Evolutionary conservation across 1,140 invertebrate species (phyloP).

Genomic region (Aphidius ervi): DNA sequence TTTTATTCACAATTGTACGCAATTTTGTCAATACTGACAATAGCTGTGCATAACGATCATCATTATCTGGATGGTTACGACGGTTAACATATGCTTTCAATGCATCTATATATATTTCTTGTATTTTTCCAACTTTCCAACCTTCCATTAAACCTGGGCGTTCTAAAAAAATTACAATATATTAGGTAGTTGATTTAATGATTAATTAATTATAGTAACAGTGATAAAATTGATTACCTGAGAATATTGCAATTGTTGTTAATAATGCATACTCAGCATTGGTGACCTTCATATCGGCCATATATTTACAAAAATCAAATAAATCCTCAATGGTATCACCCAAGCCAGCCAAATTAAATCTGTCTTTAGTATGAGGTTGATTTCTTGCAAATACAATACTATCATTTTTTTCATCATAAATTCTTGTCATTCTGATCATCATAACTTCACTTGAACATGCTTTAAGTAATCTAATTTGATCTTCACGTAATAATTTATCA

Average conservation of each 20-base stretch:
- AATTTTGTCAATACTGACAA: too few relatives aligned
- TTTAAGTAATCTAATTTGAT: conserved; percentile 71
- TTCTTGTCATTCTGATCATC: conserved; percentile 91
- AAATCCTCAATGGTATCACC: conserved; percentile 87
- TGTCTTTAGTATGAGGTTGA: conserved; percentile 79
- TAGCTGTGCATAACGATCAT: too few relatives aligned
- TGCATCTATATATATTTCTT: conserved; percentile 54
- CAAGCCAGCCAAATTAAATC: conserved; percentile 86
- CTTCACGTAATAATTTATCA: too few relatives aligned
- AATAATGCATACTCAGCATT: conserved; percentile 97
- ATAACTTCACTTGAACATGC: conserved; percentile 97
- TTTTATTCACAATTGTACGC: too few relatives aligned
- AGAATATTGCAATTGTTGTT: conserved; percentile 96
- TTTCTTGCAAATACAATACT: conserved; percentile 66
- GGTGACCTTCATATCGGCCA: conserved; percentile 87
- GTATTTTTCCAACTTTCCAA: conserved; percentile 91
- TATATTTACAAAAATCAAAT: conserved; percentile 87
- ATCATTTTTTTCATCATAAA: conserved; percentile 87
- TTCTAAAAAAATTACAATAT: conserved; percentile 59
- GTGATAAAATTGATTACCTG: conserved; percentile 61
- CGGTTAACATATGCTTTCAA: conserved; percentile 66
- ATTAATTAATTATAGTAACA: conserved; percentile 21
- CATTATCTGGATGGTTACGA: too few relatives aligned
- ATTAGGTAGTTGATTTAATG: too few relatives aligned
- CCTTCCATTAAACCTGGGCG: conserved; percentile 83